Evolutionary conservation across 2,888 invertebrate genomes (phyloP), one percentile per base, ranked within the genome.

Genomic region (Leucoma salicis): DNA sequence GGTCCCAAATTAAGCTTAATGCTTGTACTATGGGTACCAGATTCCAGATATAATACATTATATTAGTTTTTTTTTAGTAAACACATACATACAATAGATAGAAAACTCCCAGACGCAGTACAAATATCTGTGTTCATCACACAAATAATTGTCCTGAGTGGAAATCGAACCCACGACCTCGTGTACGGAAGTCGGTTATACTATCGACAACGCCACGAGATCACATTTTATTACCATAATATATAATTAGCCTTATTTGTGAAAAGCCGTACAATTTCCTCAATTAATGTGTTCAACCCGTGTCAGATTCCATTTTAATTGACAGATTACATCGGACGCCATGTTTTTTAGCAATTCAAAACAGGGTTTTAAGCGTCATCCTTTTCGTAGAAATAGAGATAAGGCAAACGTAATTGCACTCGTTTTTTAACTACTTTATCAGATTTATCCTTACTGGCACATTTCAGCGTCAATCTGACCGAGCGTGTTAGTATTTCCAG

Each of bases 401-500:
- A 87, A 82, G 77, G 66, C 70, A 57, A 63, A 66, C 74, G 82
- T 86, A 87, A 87, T 88, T 88, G 86, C 78, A 59, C 61, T 65
- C 82, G 86, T 83, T 89, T 89, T 89, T 89, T 87, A 87, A 78
- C 79, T 59, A 62, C 66, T 74, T 72, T 83, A 87, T 89, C 88
- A 72, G 85, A 87, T 84, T 77, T 74, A 76, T 74, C 74, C 70
- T 67, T 66, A 70, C 57, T 66, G 59, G 66, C 65, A 68, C 70
- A 45, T 50, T 58, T 49, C 52, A 50, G 53, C 50, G 58, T 24
- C 63, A 60, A 66, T 69, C 70, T 77, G 74, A 78, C 76, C 73
- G 67, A 67, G 68, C 65, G 56, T 37, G 29, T 55, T 50, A 31
- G 7, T 18, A n/a, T 21, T 15, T 4, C 3, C 46, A 55, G 35